Conservation (phyloP, 2,888 invertebrate genomes). For the Andrena trimmerana region DNA sequence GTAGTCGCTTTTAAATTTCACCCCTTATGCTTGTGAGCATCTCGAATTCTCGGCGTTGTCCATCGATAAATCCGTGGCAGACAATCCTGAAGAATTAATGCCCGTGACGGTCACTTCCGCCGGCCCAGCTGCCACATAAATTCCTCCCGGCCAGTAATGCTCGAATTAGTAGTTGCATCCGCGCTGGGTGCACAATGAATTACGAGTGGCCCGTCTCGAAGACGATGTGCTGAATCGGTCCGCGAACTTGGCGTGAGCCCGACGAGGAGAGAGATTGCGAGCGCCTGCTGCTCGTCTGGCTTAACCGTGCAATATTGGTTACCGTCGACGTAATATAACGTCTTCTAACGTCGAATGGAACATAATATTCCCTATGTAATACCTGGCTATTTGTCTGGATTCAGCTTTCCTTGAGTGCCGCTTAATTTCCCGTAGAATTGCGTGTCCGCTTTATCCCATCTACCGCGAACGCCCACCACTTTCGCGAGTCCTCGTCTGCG, state of each 20-base stretch:
- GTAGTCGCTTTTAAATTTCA: neutral
- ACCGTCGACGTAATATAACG: constrained; percentile 74
- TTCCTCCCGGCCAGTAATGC: constrained; percentile 12
- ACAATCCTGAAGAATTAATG: constrained; percentile 21
- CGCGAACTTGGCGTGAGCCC: constrained; percentile 72
- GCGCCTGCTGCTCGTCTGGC: constrained; percentile 76
- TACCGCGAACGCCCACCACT: neutral
- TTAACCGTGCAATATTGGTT: constrained; percentile 76
- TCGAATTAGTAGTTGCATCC: constrained; percentile 52
- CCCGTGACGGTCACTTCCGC: neutral
- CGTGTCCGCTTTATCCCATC: constrained; percentile 13
- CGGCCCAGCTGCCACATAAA: constrained; percentile 12
- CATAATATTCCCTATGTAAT: constrained; percentile 78
- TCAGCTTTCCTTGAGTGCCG: constrained; percentile 55
- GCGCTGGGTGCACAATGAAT: constrained; percentile 55
- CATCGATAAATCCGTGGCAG: constrained; percentile 7
- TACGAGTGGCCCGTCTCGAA: constrained; percentile 64
- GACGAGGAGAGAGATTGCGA: constrained; percentile 67
- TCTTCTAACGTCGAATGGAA: constrained; percentile 78
- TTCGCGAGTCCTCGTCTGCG: too few relatives aligned
- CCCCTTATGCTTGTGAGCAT: too few relatives aligned
- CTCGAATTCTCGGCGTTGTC: neutral
- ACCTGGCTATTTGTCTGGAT: constrained; percentile 77
- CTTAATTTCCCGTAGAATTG: constrained; percentile 74
- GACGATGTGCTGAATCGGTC: constrained; percentile 73